Conservation (phyloP, 2,888 invertebrate species). For the Penaeus monodon region DNA sequence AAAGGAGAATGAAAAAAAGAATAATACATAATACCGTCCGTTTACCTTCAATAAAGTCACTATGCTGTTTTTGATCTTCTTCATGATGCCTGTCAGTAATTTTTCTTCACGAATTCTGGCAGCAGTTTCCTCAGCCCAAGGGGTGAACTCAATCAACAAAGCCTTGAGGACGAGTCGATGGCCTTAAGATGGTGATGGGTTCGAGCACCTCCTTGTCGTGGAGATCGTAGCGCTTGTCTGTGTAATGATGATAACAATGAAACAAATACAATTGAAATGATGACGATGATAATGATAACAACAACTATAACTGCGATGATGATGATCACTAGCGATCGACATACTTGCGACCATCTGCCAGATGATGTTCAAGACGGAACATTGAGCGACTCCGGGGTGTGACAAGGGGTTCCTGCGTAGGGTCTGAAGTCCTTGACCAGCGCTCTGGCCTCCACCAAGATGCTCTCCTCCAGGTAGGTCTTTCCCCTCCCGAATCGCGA, state of each 20-base stretch:
- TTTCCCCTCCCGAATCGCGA: slow-evolving; percentile 50
- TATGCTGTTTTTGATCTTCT: background rate
- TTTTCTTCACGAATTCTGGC: slow-evolving; percentile 1
- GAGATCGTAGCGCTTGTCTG: slow-evolving; percentile 21
- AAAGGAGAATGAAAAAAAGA: no score
- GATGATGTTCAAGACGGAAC: slow-evolving; percentile 36
- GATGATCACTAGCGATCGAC: background rate
- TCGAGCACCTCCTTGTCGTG: slow-evolving; percentile 3
- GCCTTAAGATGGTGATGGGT: background rate
- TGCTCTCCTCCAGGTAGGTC: slow-evolving; percentile 42
- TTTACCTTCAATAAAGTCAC: no score
- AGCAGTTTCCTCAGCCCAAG: background rate
- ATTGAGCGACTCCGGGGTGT: slow-evolving; percentile 26
- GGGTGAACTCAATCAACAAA: background rate
- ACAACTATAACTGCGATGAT: no score
- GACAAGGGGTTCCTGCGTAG: slow-evolving; percentile 15
- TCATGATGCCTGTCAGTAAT: background rate
- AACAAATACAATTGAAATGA: no score
- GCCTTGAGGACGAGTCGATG: background rate
- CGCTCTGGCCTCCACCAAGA: slow-evolving; percentile 26
- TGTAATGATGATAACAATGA: no score
- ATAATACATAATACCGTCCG: no score
- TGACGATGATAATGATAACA: no score
- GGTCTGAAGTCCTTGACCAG: slow-evolving; percentile 40
- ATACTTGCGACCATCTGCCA: slow-evolving; percentile 55